These are phyloP conservation scores for Eupleurogrammus muticus DNA, from an alignment of 2,797 vertebrate genomes.

Conservation along the genomic window DNA sequence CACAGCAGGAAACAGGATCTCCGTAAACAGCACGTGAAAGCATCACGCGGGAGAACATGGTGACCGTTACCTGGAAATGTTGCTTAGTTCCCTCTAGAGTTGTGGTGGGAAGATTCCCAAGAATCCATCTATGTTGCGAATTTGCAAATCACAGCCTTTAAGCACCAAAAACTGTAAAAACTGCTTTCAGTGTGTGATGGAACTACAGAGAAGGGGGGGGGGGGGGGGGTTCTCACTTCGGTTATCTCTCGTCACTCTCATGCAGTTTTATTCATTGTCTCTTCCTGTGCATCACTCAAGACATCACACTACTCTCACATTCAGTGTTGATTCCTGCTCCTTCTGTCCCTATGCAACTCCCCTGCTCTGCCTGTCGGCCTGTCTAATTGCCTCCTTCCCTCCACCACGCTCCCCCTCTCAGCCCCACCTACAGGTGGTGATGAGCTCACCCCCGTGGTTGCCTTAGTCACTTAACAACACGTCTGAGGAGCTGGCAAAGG, in stretches of 20 bases:
- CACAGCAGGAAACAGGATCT: not conserved
- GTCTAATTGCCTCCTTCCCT: conserved; percentile 39
- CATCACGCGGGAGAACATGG: not conserved
- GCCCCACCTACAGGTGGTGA: conserved; percentile 75
- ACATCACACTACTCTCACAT: conserved; percentile 32
- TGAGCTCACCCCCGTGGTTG: conserved; percentile 75
- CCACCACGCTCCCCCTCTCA: conserved; percentile 50
- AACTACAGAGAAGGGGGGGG: too few relatives aligned
- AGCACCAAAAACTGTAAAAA: conserved; percentile 7
- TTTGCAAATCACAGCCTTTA: not conserved
- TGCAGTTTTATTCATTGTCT: conserved; percentile 32
- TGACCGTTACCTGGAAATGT: conserved; percentile 36
- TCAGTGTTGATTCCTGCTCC: conserved; percentile 35
- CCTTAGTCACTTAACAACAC: conserved; percentile 77
- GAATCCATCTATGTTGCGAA: conserved; percentile 15
- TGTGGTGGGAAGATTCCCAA: conserved; percentile 13
- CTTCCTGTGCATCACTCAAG: conserved; percentile 23
- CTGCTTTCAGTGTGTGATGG: not conserved
- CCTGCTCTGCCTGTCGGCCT: conserved; percentile 24
- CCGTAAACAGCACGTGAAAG: not conserved
- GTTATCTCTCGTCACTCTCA: conserved; percentile 2
- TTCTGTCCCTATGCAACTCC: conserved; percentile 40
- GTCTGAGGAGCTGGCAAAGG: conserved; percentile 43
- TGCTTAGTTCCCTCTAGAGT: conserved; percentile 9
- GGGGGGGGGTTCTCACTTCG: conserved; percentile 14